phyloP scores from a whole-genome alignment of 1,140 invertebrate genomes.

The Drosophila bifasciata region DNA sequence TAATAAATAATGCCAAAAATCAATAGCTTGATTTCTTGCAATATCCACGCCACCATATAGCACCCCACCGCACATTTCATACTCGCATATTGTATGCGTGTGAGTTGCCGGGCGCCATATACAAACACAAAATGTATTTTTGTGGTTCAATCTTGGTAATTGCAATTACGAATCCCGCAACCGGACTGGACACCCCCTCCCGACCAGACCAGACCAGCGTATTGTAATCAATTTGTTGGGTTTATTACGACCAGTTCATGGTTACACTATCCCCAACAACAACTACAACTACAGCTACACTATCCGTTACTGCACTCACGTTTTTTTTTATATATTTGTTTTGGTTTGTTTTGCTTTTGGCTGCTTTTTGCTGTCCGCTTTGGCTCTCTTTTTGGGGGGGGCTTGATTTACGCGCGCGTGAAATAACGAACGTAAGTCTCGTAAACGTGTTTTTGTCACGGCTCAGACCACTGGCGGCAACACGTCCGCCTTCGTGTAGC shows the following conservation, averaged over 20 bases:
- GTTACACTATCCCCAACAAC: slow-evolving; percentile 38
- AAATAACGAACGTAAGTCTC: slow-evolving; percentile 62
- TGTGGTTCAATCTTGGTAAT: slow-evolving; percentile 70
- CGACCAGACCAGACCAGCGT: not conserved
- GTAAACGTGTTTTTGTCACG: slow-evolving; percentile 63
- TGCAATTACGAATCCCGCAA: slow-evolving; percentile 57
- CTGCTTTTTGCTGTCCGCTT: slow-evolving; percentile 6
- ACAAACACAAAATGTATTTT: slow-evolving; percentile 29
- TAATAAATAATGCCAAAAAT: slow-evolving; percentile 77
- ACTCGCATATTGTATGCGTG: slow-evolving; percentile 34
- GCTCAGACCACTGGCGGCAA: slow-evolving; percentile 5
- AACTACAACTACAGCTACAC: slow-evolving; percentile 8
- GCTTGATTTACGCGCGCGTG: slow-evolving; percentile 61
- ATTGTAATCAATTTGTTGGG: slow-evolving; percentile 70
- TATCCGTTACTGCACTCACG: slow-evolving; percentile 61
- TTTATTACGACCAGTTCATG: slow-evolving; percentile 54
- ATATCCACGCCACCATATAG: slow-evolving; percentile 41
- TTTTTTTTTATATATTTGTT: slow-evolving; percentile 57
- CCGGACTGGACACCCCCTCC: slow-evolving; percentile 16
- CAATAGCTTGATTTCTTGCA: slow-evolving; percentile 67
- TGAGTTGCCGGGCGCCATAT: slow-evolving; percentile 6
- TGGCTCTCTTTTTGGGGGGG: slow-evolving; percentile 28
- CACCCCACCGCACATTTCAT: slow-evolving; percentile 62
- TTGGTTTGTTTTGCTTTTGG: slow-evolving; percentile 25
- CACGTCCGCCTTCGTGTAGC: slow-evolving; percentile 52